Evolutionary conservation across 23 tunicate species (phyloP).

Genomic region (Corella eumyota): DNA sequence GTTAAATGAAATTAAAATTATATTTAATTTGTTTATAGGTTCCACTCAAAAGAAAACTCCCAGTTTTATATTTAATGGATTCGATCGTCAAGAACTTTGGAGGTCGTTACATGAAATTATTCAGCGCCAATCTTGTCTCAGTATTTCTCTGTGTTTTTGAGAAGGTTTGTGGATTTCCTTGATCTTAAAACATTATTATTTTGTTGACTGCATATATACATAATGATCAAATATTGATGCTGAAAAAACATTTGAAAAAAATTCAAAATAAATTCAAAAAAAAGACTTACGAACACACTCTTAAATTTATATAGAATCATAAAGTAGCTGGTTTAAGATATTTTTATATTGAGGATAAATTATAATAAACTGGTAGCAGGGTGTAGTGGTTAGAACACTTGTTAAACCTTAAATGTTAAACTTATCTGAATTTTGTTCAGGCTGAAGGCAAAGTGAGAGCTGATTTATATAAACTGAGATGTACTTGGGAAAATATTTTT

Average conservation of each 20-base stretch:
- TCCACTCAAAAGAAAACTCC: slow-evolving; percentile 42
- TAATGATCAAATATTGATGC: not conserved
- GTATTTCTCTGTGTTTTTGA: slow-evolving; percentile 59
- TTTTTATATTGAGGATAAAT: too few relatives aligned
- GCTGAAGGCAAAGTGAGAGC: slow-evolving; percentile 71
- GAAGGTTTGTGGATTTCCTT: slow-evolving; percentile 47
- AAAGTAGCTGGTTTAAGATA: too few relatives aligned
- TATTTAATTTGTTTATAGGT: slow-evolving; percentile 31
- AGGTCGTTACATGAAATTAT: slow-evolving; percentile 54
- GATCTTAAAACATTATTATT: not conserved
- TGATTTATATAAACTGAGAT: slow-evolving; percentile 62
- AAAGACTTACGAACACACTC: not conserved
- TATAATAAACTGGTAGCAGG: too few relatives aligned
- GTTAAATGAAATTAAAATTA: too few relatives aligned
- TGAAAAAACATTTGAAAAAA: not conserved
- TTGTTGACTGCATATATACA: too few relatives aligned
- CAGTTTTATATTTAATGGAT: slow-evolving; percentile 69
- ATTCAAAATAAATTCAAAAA: not conserved
- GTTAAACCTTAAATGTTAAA: too few relatives aligned
- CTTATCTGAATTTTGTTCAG: slow-evolving; percentile 16
- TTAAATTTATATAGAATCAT: not conserved
- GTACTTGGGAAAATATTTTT: slow-evolving; percentile 69
- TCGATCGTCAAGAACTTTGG: slow-evolving; percentile 85
- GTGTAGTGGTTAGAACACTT: too few relatives aligned
- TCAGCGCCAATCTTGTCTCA: slow-evolving; percentile 33